A percentile compares a stretch with the other conserved stretches of the same genome.
Evolutionary conservation across 1,140 invertebrate species (phyloP).

Genomic region (Phthorimaea operculella): DNA sequence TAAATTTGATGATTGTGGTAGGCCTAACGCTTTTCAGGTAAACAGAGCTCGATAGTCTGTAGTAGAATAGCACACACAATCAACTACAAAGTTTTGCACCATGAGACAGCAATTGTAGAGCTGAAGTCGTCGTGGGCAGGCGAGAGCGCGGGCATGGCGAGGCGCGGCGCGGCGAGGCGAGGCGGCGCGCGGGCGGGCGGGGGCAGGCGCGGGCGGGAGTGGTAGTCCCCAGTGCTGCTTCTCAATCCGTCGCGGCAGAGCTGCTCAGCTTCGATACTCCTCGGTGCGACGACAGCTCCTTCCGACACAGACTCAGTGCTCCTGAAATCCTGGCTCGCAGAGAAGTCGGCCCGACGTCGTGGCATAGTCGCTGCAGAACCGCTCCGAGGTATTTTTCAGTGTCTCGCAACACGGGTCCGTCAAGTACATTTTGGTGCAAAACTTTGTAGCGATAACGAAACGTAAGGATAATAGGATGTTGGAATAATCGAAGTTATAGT

Average conservation of each 20-base stretch:
- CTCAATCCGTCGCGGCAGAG: constrained; percentile 9
- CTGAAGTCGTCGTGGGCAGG: too few relatives aligned
- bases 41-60: background rate
- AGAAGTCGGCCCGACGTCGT: background rate
- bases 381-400: background rate
- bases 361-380: too few relatives aligned
- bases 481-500: constrained; percentile 44
- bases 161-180: background rate
- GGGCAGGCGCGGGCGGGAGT: background rate
- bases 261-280: background rate
- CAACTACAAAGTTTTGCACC: constrained; percentile 69
- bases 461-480: constrained; percentile 21
- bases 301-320: too few relatives aligned
- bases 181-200: background rate
- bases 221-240: background rate
- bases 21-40: too few relatives aligned
- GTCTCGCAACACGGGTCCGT: background rate
- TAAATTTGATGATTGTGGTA: too few relatives aligned
- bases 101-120: constrained; percentile 13
- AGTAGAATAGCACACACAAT: constrained; percentile 28
- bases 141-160: constrained; percentile 16
- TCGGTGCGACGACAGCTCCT: background rate
- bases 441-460: constrained; percentile 61
- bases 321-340: background rate
- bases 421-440: constrained; percentile 45